Evolutionary conservation across 2,113 vertebrate species (phyloP), one percentile per base, ranked within the genome.

Genomic region (Cyanocitta stelleri): DNA sequence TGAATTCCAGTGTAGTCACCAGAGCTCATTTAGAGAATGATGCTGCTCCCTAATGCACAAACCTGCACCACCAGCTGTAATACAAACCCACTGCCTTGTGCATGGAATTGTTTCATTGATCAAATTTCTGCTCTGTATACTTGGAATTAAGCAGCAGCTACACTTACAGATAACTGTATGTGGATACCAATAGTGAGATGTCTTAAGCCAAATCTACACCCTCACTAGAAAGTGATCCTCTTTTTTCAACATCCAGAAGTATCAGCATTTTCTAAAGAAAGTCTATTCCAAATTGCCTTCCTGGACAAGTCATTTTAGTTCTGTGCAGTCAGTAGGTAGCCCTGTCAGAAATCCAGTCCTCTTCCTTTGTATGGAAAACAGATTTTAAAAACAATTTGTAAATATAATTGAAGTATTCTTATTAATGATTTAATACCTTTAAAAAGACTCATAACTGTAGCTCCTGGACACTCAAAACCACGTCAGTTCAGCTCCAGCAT

Each of bases 1-100:
- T 85, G 44, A 56, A 39, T 35, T 68, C 24, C 21, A 19, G 2
- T 2, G 35, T 24, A 15, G 59, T 41, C 37, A 9, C 46, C 44
- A 46, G n/a, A 67, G 20, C n/a, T 62, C 12, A 43, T 71, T 71
- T 49, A 27, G 54, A 43, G 41, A 16, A 13, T 1, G 6, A 9
- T 55, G 52, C 21, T 1, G 11, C 22, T 88, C 22, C 33, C 15
- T 27, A 7, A 23, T 16, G 26, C 26, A 24, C 1, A 5, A 20
- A 18, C 48, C 20, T n/a, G n/a, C n/a, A n/a, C n/a, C n/a, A n/a
- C n/a, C n/a, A n/a, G n/a, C n/a, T n/a, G n/a, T n/a, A n/a, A n/a
- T n/a, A 24, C 1, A 5, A 20, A 18, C 48, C 20, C 0, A 0
- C 39, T 79, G 71, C 44, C 10, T 61, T 29, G 3, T 58, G 43